Conservation (phyloP, 2,888 invertebrate species). For the Drosophila niveifrons region DNA sequence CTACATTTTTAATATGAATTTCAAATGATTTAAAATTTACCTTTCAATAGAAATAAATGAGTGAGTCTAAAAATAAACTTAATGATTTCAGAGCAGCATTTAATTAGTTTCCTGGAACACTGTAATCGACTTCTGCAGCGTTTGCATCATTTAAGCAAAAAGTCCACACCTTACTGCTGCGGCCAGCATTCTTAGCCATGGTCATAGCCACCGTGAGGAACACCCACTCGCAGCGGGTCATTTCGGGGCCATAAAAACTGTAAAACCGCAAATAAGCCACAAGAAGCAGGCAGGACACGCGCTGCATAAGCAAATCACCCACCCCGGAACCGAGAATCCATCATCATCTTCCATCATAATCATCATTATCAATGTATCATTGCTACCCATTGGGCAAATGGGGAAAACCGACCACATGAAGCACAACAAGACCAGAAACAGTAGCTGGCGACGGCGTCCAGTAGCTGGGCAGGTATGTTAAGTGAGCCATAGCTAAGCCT, state of each 20-base stretch:
- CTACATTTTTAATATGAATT: too few species aligned
- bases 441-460: conserved; percentile 22
- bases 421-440: conserved; percentile 29
- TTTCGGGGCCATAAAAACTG: conserved; percentile 58
- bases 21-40: too few species aligned
- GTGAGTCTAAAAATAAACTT: not conserved
- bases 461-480: conserved; percentile 58
- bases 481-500: conserved; percentile 20
- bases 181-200: not conserved
- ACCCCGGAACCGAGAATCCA: conserved; percentile 11
- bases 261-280: conserved; percentile 73
- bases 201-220: conserved; percentile 23
- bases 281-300: conserved; percentile 71
- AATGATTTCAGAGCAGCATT: not conserved
- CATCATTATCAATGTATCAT: conserved; percentile 48
- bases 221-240: conserved; percentile 68
- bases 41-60: too few species aligned
- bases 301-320: conserved; percentile 50
- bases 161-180: conserved; percentile 66
- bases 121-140: conserved; percentile 21
- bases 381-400: conserved; percentile 18
- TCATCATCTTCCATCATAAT: conserved; percentile 48
- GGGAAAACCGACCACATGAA: conserved; percentile 65
- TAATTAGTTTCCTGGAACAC: conserved; percentile 35
- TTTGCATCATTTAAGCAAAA: conserved; percentile 64